Base-by-base conservation (phyloP, 2,888 invertebrate genomes). In the Podabrus alpinus region DNA sequence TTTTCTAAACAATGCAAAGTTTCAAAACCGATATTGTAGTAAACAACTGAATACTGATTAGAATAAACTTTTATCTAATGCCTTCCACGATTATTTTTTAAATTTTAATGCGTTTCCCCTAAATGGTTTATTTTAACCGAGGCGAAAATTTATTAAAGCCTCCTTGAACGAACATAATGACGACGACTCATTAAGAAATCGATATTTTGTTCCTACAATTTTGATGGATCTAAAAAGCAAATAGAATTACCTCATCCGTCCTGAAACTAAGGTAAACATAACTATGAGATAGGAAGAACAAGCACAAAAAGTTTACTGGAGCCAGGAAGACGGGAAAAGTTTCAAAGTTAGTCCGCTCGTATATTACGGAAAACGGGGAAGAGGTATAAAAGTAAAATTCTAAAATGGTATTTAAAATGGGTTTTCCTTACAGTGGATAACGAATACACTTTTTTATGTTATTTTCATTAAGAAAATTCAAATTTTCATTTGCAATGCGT, bases 1-100 rank as follows among this genome's bases (percentile, higher is more conserved):
- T 86, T 85, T 86, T 84, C 84, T 84, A 85, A 86, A 86, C 86
- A 86, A 86, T 85, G 84, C 80, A 81, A 83, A 84, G 83, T 83
- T 79, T 71, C 75, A 73, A 73, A 45, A 74, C 72, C 83, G 83
- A 84, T 85, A 85, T 83, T 83, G 79, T 82, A 81, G 85, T 85
- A 85, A 85, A 85, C 85, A 85, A 83, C 83, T 80, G 84, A 83
- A 83, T 84, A 83, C 84, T 83, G 84, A 85, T 84, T 82, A 84
- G 81, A 80, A 80, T 77, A 74, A 76, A 77, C 77, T 75, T 75
- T 79, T 74, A 77, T 74, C 66, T 77, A 69, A 74, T 69, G 76
- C 71, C 72, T 71, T 76, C 66, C 76, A 67, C 69, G 78, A 75
- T 73, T 76, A 77, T 77, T 75, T 73, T 72, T 68, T 59, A 70